Conservation (phyloP, 1,140 invertebrate genomes). For the Rhagoletis pomonella region DNA sequence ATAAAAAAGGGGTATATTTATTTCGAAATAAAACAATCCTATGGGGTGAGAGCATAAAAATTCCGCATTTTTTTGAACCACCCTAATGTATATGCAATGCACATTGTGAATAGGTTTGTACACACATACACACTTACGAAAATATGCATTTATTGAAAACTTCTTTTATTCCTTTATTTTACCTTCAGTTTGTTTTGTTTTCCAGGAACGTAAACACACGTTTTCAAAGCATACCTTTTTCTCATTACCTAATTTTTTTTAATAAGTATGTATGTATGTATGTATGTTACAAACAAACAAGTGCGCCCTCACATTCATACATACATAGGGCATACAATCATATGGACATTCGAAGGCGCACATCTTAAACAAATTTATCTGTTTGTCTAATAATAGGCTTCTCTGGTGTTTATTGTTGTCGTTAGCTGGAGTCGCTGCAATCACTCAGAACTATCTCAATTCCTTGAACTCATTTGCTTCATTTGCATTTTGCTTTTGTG, state of each 20-base stretch:
- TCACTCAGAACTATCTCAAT: conserved; percentile 16
- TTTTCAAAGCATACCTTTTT: background rate
- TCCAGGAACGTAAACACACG: conserved; percentile 19
- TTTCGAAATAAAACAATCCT: too few species aligned
- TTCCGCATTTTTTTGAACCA: too few species aligned
- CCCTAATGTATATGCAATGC: too few species aligned
- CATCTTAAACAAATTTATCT: conserved; percentile 11
- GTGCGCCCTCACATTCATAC: background rate
- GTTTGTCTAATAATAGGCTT: background rate
- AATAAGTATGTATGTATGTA: background rate
- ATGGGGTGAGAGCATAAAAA: too few species aligned
- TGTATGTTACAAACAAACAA: background rate
- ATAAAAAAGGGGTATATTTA: too few species aligned
- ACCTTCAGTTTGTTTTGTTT: background rate
- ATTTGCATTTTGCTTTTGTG: conserved; percentile 43
- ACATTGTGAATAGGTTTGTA: too few species aligned
- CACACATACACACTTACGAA: background rate
- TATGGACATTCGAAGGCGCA: background rate
- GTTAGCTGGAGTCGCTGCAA: background rate
- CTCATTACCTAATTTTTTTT: background rate
- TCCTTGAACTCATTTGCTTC: conserved; percentile 31
- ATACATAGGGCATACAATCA: background rate
- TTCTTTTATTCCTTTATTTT: background rate
- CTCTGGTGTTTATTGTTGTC: conserved; percentile 24
- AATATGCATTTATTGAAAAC: background rate